Evolutionary conservation across 2,797 vertebrate species (phyloP).

Genomic region (Setipinna tenuifilis): DNA sequence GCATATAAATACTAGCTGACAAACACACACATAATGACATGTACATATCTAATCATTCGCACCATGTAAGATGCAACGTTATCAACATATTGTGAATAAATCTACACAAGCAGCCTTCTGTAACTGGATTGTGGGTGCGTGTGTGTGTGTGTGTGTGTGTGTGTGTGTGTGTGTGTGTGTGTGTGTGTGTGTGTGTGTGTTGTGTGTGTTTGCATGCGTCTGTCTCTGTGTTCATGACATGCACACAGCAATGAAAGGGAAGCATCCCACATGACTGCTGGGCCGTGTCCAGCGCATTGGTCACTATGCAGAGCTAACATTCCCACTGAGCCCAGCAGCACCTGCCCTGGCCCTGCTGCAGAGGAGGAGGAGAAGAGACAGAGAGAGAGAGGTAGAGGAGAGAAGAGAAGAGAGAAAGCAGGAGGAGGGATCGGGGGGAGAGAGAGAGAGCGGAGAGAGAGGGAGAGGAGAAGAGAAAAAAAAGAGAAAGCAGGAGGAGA

Average conservation of each 20-base stretch:
- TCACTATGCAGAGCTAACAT: background rate
- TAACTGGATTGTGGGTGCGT: background rate
- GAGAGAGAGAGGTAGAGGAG: conserved; percentile 13
- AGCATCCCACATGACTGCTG: no score
- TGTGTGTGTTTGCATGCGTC: no score
- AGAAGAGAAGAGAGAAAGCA: background rate
- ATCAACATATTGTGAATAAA: no score
- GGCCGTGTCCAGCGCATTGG: background rate
- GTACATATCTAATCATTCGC: background rate
- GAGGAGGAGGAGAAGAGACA: conserved; percentile 6
- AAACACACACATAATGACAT: background rate
- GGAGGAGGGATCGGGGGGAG: no score
- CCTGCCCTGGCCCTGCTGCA: background rate
- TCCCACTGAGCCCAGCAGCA: background rate
- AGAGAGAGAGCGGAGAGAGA: no score
- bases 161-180: background rate
- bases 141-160: background rate
- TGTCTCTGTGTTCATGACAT: no score
- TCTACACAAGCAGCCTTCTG: background rate
- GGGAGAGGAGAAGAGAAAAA: background rate
- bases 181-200: no score
- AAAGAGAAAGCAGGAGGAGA: background rate
- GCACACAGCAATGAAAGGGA: no score
- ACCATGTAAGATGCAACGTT: conserved; percentile 29
- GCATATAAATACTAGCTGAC: background rate